These are phyloP conservation scores for Onychorhynchus coronatus DNA, from an alignment of 2,113 vertebrate species.

Conservation along the genomic window DNA sequence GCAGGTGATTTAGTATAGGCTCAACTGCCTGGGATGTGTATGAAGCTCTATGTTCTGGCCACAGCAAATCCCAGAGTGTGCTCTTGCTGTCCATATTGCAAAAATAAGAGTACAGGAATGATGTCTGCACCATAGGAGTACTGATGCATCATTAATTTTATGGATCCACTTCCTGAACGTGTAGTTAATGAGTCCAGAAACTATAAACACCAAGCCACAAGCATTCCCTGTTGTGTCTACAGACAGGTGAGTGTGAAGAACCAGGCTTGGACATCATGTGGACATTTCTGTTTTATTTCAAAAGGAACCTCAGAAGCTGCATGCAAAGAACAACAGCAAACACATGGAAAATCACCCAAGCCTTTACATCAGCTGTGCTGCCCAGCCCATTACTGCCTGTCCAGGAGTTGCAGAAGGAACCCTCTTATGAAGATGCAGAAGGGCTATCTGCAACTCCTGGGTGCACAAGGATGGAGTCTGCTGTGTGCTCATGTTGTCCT, in stretches of 20 bases:
- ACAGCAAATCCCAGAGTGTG: background rate
- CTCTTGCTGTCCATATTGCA: background rate
- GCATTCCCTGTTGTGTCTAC: fast-evolving
- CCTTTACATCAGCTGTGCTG: background rate
- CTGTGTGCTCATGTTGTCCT: background rate
- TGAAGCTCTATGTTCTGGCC: background rate
- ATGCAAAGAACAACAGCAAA: background rate
- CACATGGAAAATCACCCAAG: background rate
- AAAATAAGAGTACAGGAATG: background rate
- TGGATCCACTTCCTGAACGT: background rate
- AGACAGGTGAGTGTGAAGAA: background rate
- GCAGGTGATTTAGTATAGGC: background rate
- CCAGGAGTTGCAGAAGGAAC: background rate
- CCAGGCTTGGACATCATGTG: background rate
- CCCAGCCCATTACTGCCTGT: background rate
- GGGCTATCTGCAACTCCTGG: background rate
- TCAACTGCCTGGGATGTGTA: background rate
- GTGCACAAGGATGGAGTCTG: background rate
- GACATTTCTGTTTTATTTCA: background rate
- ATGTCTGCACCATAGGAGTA: background rate
- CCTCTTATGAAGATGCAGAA: background rate
- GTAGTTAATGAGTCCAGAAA: background rate
- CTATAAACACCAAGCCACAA: background rate
- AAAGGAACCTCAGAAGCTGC: background rate
- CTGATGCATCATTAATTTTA: background rate